Evolutionary conservation across 1,140 invertebrate species (phyloP), one percentile per base, ranked within the genome.

Genomic region (Eufriesea mexicana): DNA sequence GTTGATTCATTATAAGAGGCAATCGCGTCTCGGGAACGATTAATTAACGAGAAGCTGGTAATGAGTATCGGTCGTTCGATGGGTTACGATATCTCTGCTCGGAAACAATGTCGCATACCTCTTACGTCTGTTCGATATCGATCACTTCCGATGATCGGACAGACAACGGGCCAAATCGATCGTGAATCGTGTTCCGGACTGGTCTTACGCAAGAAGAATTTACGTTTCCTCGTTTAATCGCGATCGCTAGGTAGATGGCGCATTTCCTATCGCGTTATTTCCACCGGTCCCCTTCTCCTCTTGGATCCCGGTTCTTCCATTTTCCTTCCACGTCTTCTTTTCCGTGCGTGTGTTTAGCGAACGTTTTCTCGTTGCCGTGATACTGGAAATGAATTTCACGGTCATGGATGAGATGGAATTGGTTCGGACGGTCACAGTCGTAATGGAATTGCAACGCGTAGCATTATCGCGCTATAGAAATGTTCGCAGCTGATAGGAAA

Each of bases 161-260:
- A 62, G 51, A n/a, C 55, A 9, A 42, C 47, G 12, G 51, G 54
- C 49, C 55, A 75, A 71, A 87, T 79, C 67, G 25, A 83, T 62
- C 85, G 67, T 85, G 70, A 83, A 76, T 87, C 79, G 77, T 28
- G 61, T 78, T 35, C 59, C n/a, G n/a, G 70, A 85, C 76, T 66
- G 55, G 16, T 61, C n/a, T 81, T 84, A 83, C 78, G 51, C 73
- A 85, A 88, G 25, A 59, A 23, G 5, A 66, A 47, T 68, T 80
- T 57, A 57, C 75, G 59, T 75, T 59, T 54, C 55, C 75, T 47
- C 35, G n/a, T 0, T 28, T 66, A 86, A 70, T 76, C 20, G 45
- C 35, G 49, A 51, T 8, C 25, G 28, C 10, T 71, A 57, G 51
- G 47, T 51, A 62, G n/a, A 51, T n/a, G 16, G 23, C 18, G 62